Conservation (phyloP, 2,113 vertebrate genomes). For the Grantiella picta region DNA sequence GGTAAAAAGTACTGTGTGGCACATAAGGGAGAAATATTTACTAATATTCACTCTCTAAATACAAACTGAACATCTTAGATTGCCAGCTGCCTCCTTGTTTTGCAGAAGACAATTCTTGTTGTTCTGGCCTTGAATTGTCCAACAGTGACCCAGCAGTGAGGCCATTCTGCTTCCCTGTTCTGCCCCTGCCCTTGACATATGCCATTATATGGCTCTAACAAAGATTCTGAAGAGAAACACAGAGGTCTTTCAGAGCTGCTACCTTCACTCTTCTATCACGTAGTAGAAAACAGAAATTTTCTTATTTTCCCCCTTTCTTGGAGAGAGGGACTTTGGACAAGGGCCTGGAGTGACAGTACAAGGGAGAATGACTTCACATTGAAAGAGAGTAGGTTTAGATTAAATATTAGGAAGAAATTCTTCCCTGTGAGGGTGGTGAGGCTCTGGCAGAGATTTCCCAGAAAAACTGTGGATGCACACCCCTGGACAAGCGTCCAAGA, state of each 20-base stretch:
- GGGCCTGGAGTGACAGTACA: neutral
- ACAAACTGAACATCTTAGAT: neutral
- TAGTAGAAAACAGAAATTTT: neutral
- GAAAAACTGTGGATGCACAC: neutral
- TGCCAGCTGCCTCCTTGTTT: neutral
- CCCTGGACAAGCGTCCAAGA: neutral
- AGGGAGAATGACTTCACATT: neutral
- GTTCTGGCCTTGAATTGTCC: neutral
- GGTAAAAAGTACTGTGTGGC: accelerated
- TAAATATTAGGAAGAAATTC: neutral
- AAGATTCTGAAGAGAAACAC: neutral
- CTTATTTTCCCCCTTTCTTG: neutral
- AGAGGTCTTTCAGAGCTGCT: neutral
- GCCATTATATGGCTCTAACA: neutral
- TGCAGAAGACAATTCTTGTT: neutral
- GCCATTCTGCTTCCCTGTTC: neutral
- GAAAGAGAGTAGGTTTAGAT: neutral
- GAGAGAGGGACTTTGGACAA: neutral
- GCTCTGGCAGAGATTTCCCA: neutral
- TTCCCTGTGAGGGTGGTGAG: neutral
- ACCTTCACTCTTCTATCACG: neutral
- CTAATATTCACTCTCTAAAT: neutral
- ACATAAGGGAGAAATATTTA: accelerated
- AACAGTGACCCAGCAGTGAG: neutral
- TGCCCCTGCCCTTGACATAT: no score